Base-by-base conservation (phyloP, 2,888 invertebrate species). In the Loripinus fragilis region DNA sequence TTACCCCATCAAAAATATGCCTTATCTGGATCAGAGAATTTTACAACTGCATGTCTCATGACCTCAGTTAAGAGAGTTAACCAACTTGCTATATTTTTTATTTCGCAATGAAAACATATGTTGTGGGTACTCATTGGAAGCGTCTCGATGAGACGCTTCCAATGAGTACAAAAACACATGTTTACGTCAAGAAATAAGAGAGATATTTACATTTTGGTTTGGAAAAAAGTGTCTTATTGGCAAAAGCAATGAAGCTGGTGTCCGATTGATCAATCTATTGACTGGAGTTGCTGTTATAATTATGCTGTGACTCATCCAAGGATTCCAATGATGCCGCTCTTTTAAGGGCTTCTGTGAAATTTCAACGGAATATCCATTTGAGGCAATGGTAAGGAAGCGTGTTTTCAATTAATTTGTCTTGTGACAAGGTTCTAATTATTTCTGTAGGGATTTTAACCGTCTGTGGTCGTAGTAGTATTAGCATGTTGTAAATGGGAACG, bases 211-310 rank as follows among this genome's bases (percentile, higher is more conserved):
- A 38, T 38, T 38, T 38, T 38, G 38, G 38, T 38, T 38, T n/a
- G n/a, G 38, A 38, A 38, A 38, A 38, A 38, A 12, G 38, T 38
- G 38, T 38, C 12, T 5, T 38, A 38, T 38, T 12, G 5, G 12
- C 10, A 55, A 23, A 23, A 55, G 8, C 60, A 60, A 1, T 33
- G 33, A 30, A 33, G 33, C 20, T 33, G 10, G 20, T 30, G 60
- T 33, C 33, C 8, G 2, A 60, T 60, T 60, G 60, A 60, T 60
- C 60, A 60, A 30, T 60, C 17, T 60, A 60, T 60, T 60, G 60
- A 60, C 60, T 60, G 28, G 33, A 20, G 10, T 52, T 28, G 28
- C 52, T 23, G 52, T 52, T 52, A 52, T 33, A 30, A 60, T 60
- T 28, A 28, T 17, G 60, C 10, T 38, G 33, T 60, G 60, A 60